A percentile compares a stretch with the other conserved stretches of the same genome.
Conservation (phyloP, 2,113 vertebrate species). For the Motacilla alba region DNA sequence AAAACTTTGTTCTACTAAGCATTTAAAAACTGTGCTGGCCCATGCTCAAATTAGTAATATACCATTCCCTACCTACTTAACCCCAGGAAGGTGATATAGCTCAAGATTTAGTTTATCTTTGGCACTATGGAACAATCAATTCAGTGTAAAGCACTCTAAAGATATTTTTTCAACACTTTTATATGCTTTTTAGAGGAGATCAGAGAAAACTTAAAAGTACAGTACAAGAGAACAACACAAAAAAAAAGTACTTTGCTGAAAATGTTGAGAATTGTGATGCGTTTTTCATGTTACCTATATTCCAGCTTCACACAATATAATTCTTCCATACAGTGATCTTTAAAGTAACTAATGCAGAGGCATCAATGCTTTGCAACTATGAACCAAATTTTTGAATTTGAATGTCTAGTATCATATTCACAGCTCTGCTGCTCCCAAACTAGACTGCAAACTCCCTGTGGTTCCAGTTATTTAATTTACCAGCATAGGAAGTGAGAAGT, state of each 20-base stretch:
- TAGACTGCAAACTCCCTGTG: background rate
- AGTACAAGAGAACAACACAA: background rate
- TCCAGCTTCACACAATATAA: background rate
- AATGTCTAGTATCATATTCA: background rate
- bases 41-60: background rate
- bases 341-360: background rate
- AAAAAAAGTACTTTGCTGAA: background rate
- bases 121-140: background rate
- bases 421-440: background rate
- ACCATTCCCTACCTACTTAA: background rate
- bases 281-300: background rate
- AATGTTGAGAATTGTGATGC: background rate
- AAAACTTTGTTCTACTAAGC: background rate
- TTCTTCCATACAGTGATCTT: background rate
- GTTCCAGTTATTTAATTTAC: background rate
- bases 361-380: background rate
- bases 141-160: background rate
- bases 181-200: background rate
- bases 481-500: fast-evolving
- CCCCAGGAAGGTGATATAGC: background rate
- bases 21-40: background rate
- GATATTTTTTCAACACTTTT: background rate
- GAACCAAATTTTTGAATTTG: background rate
- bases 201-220: background rate
- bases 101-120: background rate